These are phyloP conservation scores for Aphelocoma coerulescens DNA, from an alignment of 2,113 vertebrate species.

Conservation along the genomic window DNA sequence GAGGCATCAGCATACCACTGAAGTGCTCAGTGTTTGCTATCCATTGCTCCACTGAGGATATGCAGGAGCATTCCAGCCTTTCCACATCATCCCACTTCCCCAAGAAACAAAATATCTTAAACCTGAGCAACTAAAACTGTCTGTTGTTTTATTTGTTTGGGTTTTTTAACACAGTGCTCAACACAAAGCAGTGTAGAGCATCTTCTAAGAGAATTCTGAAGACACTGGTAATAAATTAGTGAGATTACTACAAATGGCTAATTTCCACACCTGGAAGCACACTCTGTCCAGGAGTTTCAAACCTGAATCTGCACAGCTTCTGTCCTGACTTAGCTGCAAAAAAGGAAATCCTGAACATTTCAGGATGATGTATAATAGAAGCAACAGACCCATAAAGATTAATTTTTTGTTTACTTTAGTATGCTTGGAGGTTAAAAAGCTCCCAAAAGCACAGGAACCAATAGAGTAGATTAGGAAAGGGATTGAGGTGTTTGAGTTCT, in stretches of 20 bases:
- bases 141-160: neutral
- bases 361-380: neutral
- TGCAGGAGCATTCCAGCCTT: neutral
- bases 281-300: neutral
- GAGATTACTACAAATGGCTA: neutral
- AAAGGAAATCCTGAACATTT: neutral
- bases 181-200: neutral
- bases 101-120: neutral
- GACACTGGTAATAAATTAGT: neutral
- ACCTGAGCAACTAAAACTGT: neutral
- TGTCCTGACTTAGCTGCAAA: neutral
- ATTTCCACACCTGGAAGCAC: neutral
- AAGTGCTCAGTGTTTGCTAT: constrained; percentile 8
- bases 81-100: neutral
- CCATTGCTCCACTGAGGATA: neutral
- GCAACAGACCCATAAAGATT: neutral
- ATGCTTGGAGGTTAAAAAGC: neutral
- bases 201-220: neutral
- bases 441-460: neutral
- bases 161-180: neutral
- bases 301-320: neutral
- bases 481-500: neutral
- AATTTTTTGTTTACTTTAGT: neutral
- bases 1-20: neutral
- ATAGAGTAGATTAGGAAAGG: neutral